Evolutionary conservation across 2,888 invertebrate species (phyloP), one percentile per base, ranked within the genome.

Genomic region (Ormyrus nitidulus): DNA sequence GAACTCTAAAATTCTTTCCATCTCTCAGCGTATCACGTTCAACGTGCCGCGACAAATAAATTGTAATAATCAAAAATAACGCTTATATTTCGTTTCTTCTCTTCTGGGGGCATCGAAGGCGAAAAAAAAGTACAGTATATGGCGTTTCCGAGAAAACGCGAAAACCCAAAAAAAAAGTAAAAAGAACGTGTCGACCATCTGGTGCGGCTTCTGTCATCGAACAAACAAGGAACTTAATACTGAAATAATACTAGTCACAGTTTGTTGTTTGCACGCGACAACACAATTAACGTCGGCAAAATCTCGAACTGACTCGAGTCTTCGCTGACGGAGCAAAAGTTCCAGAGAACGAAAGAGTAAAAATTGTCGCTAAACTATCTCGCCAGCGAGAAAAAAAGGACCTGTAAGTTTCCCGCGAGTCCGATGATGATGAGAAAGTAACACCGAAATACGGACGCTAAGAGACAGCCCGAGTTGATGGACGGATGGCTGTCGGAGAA

Each of bases 401-500:
- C 58, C 34, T 34, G 4, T 54, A 13, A 62, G 44, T 51, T 34
- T 34, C 34, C 34, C 34, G 34, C 34, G 34, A 34, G 34, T 34
- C 34, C 34, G 34, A 34, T 34, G 34, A 34, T 34, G 34, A 34
- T 34, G 34, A 34, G 34, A 34, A 34, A 34, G 34, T 34, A 34
- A 34, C 34, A 62, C 61, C n/a, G 65, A 74, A 74, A 49, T 65
- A 61, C 19, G 56, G 56, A 78, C 46, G 66, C 48, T 68, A 82
- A 75, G n/a, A 71, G 84, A 85, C 88, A 88, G 87, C 88, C 34
- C 86, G 83, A 86, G 82, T 84, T 83, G 88, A 82, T 87, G 89
- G 89, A 89, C 89, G 89, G 89, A 89, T 88, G 84, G 86, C 87
- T 88, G 86, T 82, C 85, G 80, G 81, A 79, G 2, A 58, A 72